phyloP scores from a whole-genome alignment of 2,888 invertebrate genomes.

The Hoplodrina ambigua region DNA sequence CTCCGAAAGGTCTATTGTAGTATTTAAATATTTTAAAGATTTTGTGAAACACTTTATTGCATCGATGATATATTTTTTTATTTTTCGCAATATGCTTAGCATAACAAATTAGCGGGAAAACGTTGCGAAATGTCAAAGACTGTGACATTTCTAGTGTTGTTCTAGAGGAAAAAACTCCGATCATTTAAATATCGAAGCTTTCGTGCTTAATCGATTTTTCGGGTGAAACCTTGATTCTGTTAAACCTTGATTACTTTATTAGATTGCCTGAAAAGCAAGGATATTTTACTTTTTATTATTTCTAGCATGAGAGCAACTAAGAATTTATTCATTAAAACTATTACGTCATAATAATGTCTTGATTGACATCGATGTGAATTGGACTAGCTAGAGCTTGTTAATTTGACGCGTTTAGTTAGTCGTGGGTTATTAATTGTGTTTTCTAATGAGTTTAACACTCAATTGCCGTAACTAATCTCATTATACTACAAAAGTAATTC shows the following conservation, averaged over 20 bases:
- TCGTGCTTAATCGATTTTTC: conserved; percentile 24
- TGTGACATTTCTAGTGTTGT: conserved; percentile 41
- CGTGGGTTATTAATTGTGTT: conserved; percentile 35
- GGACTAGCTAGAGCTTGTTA: conserved; percentile 11
- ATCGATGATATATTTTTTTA: conserved; percentile 45
- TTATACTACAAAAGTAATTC: conserved; percentile 2
- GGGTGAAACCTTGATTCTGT: conserved; percentile 10
- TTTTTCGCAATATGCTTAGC: conserved; percentile 40
- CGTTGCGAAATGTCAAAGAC: conserved; percentile 45
- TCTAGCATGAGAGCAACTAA: neutral
- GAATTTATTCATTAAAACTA: neutral
- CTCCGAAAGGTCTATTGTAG: conserved; percentile 41
- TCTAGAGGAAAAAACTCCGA: conserved; percentile 23
- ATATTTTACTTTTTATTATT: conserved; percentile 9
- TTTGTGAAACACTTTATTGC: conserved; percentile 47
- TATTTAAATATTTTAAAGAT: conserved; percentile 46
- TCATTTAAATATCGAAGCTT: conserved; percentile 28
- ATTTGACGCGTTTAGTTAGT: conserved; percentile 10
- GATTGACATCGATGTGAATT: conserved; percentile 16
- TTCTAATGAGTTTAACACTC: conserved; percentile 24
- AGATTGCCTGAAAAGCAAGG: conserved; percentile 5
- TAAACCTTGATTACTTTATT: conserved; percentile 13
- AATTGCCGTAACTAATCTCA: conserved; percentile 30
- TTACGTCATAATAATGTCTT: neutral
- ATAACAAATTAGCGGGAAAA: conserved; percentile 58